Base-by-base conservation (phyloP, 2,797 vertebrate species). In the Euthynnus affinis region DNA sequence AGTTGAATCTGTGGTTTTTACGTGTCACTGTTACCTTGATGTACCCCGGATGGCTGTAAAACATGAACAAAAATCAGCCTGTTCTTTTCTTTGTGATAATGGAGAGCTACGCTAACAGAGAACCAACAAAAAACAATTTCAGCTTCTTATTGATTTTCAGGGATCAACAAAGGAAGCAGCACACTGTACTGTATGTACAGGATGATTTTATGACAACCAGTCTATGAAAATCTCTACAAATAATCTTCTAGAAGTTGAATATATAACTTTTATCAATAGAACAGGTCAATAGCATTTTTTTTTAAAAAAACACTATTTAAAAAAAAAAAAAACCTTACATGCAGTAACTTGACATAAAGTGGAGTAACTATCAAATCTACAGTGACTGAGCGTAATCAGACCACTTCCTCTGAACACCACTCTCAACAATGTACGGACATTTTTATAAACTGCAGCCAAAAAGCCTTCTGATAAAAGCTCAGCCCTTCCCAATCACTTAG, bases 391-490 rank as follows among this genome's bases (percentile, higher is more conserved):
- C 17, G 44, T 13, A 60, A 68, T 64, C 23, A 70, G 40, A 68
- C 49, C 40, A 65, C 53, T 76, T 88, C 70, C 74, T 78, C n/a
- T 67, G 8, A 83, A 25, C 63, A 72, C n/a, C 23, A 22, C 55
- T 48, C 20, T 32, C 5, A 75, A 82, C 65, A 77, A 67, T 75
- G 55, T 49, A 34, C 64, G 1, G 40, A 80, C 15, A 29, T 68
- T 57, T 74, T 61, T 59, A 55, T 66, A 44, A 37, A 49, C 7
- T 10, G 14, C 20, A 63, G 68, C 49, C 59, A 82, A 48, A 78
- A 77, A 42, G 73, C 2, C 15, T 18, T 52, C 51, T 59, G 48
- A 61, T 64, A 22, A 74, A 74, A 42, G 15, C 52, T 25, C 42
- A 63, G 59, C 42, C 20, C 1, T 60, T 75, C 42, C 52, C 20